These are phyloP conservation scores for Nothoprocta pentlandii DNA, from an alignment of 2,113 vertebrate species.

Conservation along the genomic window DNA sequence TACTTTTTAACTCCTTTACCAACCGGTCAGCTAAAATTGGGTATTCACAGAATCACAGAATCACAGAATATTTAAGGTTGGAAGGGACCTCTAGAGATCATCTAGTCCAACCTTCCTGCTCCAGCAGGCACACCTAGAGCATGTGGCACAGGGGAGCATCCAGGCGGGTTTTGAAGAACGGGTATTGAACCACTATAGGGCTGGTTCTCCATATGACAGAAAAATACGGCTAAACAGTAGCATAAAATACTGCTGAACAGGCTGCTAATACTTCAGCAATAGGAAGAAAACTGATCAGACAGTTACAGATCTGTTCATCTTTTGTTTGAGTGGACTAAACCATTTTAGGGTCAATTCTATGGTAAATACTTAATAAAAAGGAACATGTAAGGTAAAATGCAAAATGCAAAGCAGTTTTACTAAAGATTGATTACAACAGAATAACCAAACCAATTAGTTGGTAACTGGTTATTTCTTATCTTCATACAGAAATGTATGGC, in stretches of 20 bases:
- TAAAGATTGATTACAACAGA: background rate
- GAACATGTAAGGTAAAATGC: background rate
- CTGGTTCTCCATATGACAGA: background rate
- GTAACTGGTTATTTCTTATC: background rate
- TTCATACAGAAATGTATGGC: background rate
- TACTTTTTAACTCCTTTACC: background rate
- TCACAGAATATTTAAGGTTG: too few species aligned
- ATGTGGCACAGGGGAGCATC: too few species aligned
- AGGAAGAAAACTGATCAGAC: background rate
- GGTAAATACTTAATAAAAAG: background rate
- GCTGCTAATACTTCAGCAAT: background rate
- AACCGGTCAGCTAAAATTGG: background rate
- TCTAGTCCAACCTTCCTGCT: too few species aligned
- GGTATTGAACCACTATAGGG: background rate
- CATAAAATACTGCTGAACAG: background rate
- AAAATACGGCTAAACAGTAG: background rate
- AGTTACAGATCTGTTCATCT: background rate
- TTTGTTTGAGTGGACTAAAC: background rate
- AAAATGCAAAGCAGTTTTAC: background rate
- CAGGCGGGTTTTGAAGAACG: too few species aligned
- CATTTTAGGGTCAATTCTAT: background rate
- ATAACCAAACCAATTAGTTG: background rate
- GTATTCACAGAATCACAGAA: too few species aligned
- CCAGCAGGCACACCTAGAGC: too few species aligned
- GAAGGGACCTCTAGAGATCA: too few species aligned